phyloP scores from a whole-genome alignment of 1,140 invertebrate species.

The Apis dorsata region DNA sequence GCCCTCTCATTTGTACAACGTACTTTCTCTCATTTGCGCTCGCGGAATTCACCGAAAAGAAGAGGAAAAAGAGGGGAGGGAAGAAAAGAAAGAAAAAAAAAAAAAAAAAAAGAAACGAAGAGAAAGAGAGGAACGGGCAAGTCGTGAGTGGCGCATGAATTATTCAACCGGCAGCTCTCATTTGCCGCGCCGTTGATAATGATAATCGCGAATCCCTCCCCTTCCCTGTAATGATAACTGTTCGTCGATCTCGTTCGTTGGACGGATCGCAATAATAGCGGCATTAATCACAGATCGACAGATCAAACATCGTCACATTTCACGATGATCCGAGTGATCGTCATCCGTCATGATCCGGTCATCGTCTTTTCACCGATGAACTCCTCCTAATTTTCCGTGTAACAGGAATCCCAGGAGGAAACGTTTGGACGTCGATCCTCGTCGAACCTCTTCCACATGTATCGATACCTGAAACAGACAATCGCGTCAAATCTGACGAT shows the following conservation, averaged over 20 bases:
- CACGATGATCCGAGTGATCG: background rate
- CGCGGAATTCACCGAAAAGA: conserved; percentile 24
- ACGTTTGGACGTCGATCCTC: conserved; percentile 27
- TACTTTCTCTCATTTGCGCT: conserved; percentile 27
- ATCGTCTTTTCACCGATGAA: background rate
- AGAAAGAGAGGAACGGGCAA: conserved; percentile 1
- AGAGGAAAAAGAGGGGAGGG: background rate
- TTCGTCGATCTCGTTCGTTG: conserved; percentile 47
- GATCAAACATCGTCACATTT: background rate
- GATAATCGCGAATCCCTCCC: conserved; percentile 51
- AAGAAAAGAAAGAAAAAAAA: background rate
- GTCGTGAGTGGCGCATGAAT: conserved; percentile 52
- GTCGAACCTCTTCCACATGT: conserved; percentile 41
- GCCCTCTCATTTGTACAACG: conserved; percentile 18
- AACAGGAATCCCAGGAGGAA: conserved; percentile 38
- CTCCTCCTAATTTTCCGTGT: background rate
- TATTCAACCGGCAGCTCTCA: conserved; percentile 52
- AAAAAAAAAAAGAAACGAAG: background rate
- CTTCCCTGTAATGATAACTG: conserved; percentile 50
- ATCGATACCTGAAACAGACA: conserved; percentile 65
- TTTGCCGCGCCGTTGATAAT: conserved; percentile 52
- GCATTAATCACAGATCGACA: conserved; percentile 26
- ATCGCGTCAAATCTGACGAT: no score
- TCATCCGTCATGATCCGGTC: background rate
- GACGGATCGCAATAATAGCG: conserved; percentile 47